phyloP scores from a whole-genome alignment of 2,797 vertebrate genomes.

The Pangasius macronema region DNA sequence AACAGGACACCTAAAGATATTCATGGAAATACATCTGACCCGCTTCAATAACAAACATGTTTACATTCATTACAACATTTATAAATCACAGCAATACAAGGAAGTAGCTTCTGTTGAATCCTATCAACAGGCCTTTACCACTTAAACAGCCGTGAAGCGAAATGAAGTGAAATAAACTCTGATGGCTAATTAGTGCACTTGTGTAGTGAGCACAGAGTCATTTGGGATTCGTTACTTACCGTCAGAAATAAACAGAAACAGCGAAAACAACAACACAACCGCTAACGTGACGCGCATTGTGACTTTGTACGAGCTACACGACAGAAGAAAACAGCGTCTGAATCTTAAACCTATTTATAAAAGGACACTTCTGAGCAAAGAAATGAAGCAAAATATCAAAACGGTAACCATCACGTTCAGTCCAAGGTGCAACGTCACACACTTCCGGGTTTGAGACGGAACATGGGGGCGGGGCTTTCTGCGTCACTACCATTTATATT shows the following conservation, averaged over 20 bases:
- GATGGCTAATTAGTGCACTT: background rate
- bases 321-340: background rate
- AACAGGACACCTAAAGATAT: background rate
- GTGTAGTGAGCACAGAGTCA: background rate
- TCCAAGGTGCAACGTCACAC: background rate
- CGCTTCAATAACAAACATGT: background rate
- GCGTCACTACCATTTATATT: background rate
- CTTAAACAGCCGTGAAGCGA: no score
- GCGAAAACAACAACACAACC: background rate
- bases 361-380: fast-evolving
- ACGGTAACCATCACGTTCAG: no score
- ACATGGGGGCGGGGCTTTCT: background rate
- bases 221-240: background rate
- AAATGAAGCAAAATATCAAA: no score
- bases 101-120: background rate
- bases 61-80: background rate
- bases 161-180: background rate
- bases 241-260: background rate
- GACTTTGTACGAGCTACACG: background rate
- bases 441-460: background rate
- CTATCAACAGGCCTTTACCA: no score
- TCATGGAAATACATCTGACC: background rate
- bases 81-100: background rate
- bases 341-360: no score
- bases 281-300: background rate